Evolutionary conservation across 2,797 vertebrate genomes (phyloP).

Genomic region (Telmatherina bonti): DNA sequence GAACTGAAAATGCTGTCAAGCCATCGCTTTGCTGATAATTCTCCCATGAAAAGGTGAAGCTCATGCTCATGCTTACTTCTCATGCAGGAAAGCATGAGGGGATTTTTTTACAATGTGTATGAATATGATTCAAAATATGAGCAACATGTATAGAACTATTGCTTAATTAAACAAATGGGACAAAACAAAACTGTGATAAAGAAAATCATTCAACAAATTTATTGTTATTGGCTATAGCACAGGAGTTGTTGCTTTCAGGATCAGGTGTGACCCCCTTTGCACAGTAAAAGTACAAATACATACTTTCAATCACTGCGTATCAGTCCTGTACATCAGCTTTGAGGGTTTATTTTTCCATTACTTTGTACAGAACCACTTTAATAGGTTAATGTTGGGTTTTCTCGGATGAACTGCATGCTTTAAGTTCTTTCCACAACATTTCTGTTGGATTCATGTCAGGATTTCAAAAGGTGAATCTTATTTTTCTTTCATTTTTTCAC

Average conservation of each 20-base stretch:
- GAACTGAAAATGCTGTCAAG: not conserved
- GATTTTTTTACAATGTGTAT: not conserved
- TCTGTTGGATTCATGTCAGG: not conserved
- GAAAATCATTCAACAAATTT: not conserved
- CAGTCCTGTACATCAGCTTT: not conserved
- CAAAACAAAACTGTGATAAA: not conserved
- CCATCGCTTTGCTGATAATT: not conserved
- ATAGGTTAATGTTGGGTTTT: not conserved
- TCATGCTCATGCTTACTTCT: too few species aligned
- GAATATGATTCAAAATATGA: not conserved
- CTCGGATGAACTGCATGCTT: not conserved
- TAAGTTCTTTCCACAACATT: not conserved
- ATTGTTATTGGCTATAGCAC: not conserved
- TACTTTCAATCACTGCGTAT: not conserved
- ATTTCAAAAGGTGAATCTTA: not conserved
- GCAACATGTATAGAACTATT: not conserved
- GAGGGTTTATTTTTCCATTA: not conserved
- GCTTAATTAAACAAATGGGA: not conserved
- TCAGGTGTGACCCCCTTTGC: not conserved
- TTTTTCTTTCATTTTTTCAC: not conserved
- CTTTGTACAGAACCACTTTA: not conserved
- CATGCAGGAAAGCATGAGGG: too few species aligned
- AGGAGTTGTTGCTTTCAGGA: not conserved
- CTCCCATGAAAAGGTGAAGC: not conserved
- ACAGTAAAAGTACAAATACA: not conserved